Evolutionary conservation across 2,113 vertebrate species (phyloP), one percentile per base, ranked within the genome.

Genomic region (Cyanoliseus patagonus): DNA sequence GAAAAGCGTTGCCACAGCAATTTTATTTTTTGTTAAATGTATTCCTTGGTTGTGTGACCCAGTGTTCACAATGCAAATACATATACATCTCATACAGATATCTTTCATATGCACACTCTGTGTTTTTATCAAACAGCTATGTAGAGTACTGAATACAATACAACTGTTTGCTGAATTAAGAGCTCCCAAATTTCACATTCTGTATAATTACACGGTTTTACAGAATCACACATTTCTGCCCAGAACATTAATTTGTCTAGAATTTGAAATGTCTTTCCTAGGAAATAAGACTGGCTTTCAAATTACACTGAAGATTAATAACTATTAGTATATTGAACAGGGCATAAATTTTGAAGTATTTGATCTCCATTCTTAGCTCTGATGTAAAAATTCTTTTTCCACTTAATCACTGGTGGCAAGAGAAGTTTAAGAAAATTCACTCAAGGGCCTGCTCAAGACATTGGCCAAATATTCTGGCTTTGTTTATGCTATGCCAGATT

Each of bases 1-100:
- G 19, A 89, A 94, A 96, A 95, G 57, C 3, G 41, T 96, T 92
- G 79, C 47, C 61, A 90, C 59, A 78, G 76, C 49, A 84, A 27
- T 79, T 90, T 94, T 55, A 35, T 63, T 53, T 63, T 77, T 79
- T 83, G 61, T 72, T 94, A 92, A 88, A 67, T 73, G 11, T 55
- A 83, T 90, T 88, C n/a, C 35, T 61, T 75, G 47, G 90, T 61
- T 31, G 30, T 66, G 51, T 83, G 64, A 47, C 55, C 92, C 15
- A 52, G 8, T 13, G 9, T 61, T 90, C 61, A 27, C 57, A 61
- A 70, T 30, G 13, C 8, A 68, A 78, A 90, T 67, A 19, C 11
- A 9, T 25, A 57, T 12, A 62, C 10, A 67, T 35, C 47, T 62
- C n/a, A 37, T 33, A 41, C 28, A 69, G 27, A 44, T 2, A 10